Percentiles rank a stretch among this genome's conserved stretches.
Conservation (phyloP, 2,113 vertebrate genomes). For the Eclectus roratus region DNA sequence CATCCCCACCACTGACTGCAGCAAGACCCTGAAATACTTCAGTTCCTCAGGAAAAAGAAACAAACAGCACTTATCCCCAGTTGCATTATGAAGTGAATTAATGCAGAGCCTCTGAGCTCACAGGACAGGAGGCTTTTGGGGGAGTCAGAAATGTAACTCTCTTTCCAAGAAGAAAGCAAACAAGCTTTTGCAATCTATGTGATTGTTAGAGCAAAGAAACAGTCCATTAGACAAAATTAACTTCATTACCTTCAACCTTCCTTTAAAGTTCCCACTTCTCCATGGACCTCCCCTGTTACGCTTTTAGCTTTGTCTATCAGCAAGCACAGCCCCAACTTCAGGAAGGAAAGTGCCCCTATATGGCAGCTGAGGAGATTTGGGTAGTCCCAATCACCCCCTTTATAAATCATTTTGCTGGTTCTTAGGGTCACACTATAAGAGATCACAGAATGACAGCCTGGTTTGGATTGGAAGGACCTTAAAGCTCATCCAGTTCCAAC, state of each 20-base stretch:
- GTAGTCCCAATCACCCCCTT: background rate
- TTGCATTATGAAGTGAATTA: background rate
- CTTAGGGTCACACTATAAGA: background rate
- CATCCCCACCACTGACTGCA: background rate
- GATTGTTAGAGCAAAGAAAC: background rate
- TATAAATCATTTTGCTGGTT: background rate
- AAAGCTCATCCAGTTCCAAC: background rate
- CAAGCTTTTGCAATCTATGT: background rate
- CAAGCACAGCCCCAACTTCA: background rate
- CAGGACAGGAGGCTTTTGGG: background rate
- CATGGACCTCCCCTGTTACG: background rate
- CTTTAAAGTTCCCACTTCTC: background rate
- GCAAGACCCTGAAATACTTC: background rate
- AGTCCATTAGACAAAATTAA: background rate
- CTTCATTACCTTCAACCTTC: background rate
- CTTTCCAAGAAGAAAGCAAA: background rate
- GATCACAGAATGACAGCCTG: background rate
- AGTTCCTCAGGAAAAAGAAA: background rate
- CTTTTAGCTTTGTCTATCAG: background rate
- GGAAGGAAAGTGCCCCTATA: background rate
- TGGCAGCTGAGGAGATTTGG: background rate
- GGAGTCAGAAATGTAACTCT: background rate
- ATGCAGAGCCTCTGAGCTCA: background rate
- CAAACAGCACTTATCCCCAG: background rate
- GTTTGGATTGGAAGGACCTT: background rate